Conservation (phyloP, 2,888 invertebrate genomes). For the Metopia argyrocephala region DNA sequence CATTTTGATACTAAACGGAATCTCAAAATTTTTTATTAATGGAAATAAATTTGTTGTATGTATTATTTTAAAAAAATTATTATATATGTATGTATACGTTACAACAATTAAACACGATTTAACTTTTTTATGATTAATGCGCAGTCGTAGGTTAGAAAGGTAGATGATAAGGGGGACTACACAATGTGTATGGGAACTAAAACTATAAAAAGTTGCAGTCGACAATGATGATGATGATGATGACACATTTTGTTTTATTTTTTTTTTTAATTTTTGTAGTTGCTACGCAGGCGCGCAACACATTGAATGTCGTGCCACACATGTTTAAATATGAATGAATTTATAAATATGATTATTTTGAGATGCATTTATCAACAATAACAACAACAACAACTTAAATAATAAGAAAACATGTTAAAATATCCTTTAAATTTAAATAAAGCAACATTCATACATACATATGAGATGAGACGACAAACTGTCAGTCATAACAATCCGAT, state of each 20-base stretch:
- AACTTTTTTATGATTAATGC: not conserved
- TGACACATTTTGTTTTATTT: conserved; percentile 54
- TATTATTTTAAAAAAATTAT: not conserved
- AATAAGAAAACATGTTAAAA: conserved; percentile 57
- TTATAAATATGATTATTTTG: conserved; percentile 63
- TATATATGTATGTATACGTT: not conserved
- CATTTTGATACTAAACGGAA: not conserved
- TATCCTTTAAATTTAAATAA: conserved; percentile 64
- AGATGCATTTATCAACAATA: conserved; percentile 63
- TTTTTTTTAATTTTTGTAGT: conserved; percentile 4
- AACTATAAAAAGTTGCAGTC: not conserved
- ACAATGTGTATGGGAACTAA: conserved; percentile 18
- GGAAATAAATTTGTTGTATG: not conserved
- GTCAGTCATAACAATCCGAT: conserved; percentile 45
- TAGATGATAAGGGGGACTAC: not conserved
- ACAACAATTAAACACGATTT: not conserved
- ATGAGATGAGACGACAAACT: conserved; percentile 28
- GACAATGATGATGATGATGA: conserved; percentile 27
- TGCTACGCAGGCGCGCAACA: conserved; percentile 3
- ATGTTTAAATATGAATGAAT: conserved; percentile 50
- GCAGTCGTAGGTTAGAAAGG: not conserved
- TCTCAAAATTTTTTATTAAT: not conserved
- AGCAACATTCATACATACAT: conserved; percentile 3
- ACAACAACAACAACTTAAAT: conserved; percentile 44
- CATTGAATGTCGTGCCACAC: conserved; percentile 12